Conservation (phyloP, 2,888 invertebrate genomes). For the Cerastis rubricosa region DNA sequence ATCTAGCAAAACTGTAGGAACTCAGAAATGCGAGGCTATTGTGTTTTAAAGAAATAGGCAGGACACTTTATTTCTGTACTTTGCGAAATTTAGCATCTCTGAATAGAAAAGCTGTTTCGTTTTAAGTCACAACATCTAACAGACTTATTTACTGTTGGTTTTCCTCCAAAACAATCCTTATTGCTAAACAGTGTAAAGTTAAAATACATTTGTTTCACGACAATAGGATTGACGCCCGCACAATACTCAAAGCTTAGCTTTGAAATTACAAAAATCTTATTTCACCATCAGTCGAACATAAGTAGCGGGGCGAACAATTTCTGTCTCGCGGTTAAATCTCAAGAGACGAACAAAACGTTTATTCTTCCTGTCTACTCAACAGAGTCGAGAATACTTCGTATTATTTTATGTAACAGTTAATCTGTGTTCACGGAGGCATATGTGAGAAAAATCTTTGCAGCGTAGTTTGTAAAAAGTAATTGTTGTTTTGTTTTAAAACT, state of each 20-base stretch:
- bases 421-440: conserved; percentile 32
- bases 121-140: background rate
- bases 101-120: background rate
- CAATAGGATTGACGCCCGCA: conserved; percentile 56
- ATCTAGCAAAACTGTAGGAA: conserved; percentile 5
- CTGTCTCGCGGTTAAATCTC: conserved; percentile 62
- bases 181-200: conserved; percentile 20
- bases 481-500: conserved; percentile 6
- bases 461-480: background rate
- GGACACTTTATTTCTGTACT: background rate
- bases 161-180: background rate
- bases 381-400: conserved; percentile 44
- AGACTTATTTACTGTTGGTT: background rate
- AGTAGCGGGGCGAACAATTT: conserved; percentile 63
- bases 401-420: conserved; percentile 57
- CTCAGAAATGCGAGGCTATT: background rate
- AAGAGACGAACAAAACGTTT: conserved; percentile 61
- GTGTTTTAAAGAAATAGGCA: no score
- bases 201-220: conserved; percentile 42
- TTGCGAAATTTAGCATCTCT: background rate
- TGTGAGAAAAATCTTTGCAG: conserved; percentile 1
- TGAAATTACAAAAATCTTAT: conserved; percentile 66
- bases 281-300: conserved; percentile 60
- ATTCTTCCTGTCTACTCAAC: conserved; percentile 54
- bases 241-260: conserved; percentile 61